Evolutionary conservation across 1,140 invertebrate species (phyloP), one percentile per base, ranked within the genome.

Genomic region (Drosophila asahinai): DNA sequence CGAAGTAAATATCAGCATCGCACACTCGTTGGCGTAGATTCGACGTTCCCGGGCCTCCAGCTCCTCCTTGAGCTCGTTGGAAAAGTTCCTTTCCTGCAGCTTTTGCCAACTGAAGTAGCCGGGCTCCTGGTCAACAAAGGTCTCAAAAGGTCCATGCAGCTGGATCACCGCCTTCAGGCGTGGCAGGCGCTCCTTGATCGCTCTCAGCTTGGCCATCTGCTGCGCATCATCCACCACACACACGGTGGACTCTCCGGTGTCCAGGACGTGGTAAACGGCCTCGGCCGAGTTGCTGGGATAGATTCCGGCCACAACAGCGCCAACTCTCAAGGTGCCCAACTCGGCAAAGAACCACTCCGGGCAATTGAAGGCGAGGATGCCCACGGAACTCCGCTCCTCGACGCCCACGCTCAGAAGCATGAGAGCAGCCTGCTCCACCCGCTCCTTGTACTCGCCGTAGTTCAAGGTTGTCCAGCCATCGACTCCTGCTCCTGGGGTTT

Each of bases 251-350:
- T 95, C 93, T 63, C 96, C 96, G 40, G 95, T 95, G 49, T 94
- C 92, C 2, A 97, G 94, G 71, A 97, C 96, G 92, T 97, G 96
- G 76, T 95, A 94, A 92, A 97, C 97, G 0, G 97, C 96, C 78
- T 98, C 97, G 0, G 97, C 89, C 25, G 96, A 96, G 93, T 98
- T 99, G 38, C 97, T 99, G 5, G 97, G 97, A 93, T 99, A 99
- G 86, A 99, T 97, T 61, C 98, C 98, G 43, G 96, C 95, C 33
- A 96, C 95, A 70, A 98, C 95, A 38, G 97, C 98, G 96, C 97
- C 97, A 71, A 97, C 97, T 92, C 97, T 97, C 84, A 98, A 96
- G 4, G 97, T 96, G 2, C 95, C 97, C 17, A 99, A 82, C 93
- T 98, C 95, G 0, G 97, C 94, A 59, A 98, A 95, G 86, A 98